Evolutionary conservation across 2,888 invertebrate genomes (phyloP), one percentile per base, ranked within the genome.

Genomic region (Phlogophora meticulosa): DNA sequence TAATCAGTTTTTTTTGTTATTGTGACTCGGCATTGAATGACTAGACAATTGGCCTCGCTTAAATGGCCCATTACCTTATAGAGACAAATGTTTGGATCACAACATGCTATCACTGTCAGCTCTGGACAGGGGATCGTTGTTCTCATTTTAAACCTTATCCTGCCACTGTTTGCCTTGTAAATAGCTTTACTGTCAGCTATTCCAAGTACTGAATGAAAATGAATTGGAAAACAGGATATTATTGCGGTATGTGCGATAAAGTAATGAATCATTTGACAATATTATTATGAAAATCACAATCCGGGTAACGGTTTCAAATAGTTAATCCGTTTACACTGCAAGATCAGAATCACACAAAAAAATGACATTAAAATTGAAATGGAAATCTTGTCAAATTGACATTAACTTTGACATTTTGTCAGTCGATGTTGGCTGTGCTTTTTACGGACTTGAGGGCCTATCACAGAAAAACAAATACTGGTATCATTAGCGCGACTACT

Each of bases 31-130:
- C n/a, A n/a, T n/a, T n/a, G n/a, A n/a, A n/a, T n/a, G n/a, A n/a
- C n/a, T n/a, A n/a, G n/a, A n/a, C n/a, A n/a, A n/a, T n/a, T n/a
- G n/a, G n/a, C n/a, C n/a, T n/a, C n/a, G n/a, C n/a, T n/a, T n/a
- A n/a, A n/a, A n/a, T n/a, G n/a, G n/a, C n/a, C n/a, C n/a, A n/a
- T 36, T 67, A 82, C 88, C 83, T 76, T 72, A 52, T 80, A 87
- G 5, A 85, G 55, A 43, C 60, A 53, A 52, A 57, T n/a, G 56
- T 70, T 75, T 15, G 83, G 82, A 38, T 82, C 74, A 13, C 65
- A 52, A 59, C 67, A 79, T 7, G 72, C 59, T 57, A 77, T 65
- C 55, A 87, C 72, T 46, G 43, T 58, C 36, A 88, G 36, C 36
- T 70, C 56, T 15, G 81, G 68, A 13, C 17, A 28, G 4, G 20